These are phyloP conservation scores for Coregonus clupeaformis DNA, from an alignment of 2,113 vertebrate genomes.

Conservation along the genomic window DNA sequence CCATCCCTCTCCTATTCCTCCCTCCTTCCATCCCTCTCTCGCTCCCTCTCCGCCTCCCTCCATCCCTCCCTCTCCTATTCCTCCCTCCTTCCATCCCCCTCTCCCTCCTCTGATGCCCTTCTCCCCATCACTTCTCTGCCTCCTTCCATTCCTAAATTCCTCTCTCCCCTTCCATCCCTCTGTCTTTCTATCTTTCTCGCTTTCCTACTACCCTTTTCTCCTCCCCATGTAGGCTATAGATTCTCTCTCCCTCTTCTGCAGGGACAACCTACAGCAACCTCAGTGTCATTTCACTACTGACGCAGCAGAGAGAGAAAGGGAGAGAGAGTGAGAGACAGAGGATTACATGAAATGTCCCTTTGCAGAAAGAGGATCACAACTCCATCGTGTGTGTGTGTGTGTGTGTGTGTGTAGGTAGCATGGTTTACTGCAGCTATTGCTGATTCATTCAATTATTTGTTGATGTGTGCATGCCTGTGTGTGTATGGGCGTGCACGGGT, in stretches of 20 bases:
- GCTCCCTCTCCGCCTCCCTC: too few species aligned
- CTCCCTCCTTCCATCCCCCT: too few species aligned
- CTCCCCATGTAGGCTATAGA: neutral
- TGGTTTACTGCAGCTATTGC: slow-evolving; percentile 67
- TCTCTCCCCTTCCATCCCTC: neutral
- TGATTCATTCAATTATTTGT: slow-evolving; percentile 73
- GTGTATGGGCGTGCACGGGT: slow-evolving; percentile 30
- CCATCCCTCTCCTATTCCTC: neutral
- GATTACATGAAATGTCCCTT: slow-evolving; percentile 64
- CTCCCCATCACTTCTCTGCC: too few species aligned
- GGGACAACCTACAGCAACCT: slow-evolving; percentile 29
- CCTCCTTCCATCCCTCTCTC: neutral
- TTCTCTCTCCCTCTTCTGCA: neutral
- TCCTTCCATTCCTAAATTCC: neutral
- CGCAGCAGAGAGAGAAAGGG: slow-evolving; percentile 4
- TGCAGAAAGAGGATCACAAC: slow-evolving; percentile 61
- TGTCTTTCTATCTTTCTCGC: neutral
- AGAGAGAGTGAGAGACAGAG: too few species aligned
- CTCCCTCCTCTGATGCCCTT: too few species aligned
- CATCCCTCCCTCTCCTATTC: neutral
- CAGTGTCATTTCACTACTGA: slow-evolving; percentile 13
- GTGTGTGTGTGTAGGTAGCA: neutral
- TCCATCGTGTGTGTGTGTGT: slow-evolving; percentile 27
- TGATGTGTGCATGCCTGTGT: slow-evolving; percentile 26
- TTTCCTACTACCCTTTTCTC: neutral